A percentile compares a stretch with the other conserved stretches of the same genome.
These are phyloP conservation scores for Syncerus caffer DNA, from an alignment of 2,797 vertebrate species.

Conservation along the genomic window DNA sequence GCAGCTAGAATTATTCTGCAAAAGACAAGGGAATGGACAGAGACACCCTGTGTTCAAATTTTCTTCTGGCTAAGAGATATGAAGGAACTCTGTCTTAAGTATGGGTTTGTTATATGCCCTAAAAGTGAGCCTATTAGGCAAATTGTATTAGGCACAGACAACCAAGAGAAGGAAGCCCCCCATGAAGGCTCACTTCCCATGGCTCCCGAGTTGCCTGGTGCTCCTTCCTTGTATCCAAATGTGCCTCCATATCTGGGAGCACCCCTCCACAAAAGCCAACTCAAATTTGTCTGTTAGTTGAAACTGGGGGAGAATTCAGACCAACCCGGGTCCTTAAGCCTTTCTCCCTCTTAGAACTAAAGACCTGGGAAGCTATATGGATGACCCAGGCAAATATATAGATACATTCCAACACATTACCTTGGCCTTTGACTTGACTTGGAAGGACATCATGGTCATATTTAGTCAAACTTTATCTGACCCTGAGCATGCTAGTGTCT, in stretches of 20 bases:
- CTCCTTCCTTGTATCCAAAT: not conserved
- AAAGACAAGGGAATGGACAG: not conserved
- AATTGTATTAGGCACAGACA: not conserved
- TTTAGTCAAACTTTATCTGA: not conserved
- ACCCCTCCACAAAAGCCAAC: not conserved
- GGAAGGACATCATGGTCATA: not conserved
- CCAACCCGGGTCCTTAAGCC: not conserved
- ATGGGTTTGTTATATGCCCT: not conserved
- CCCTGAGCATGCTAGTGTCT: not conserved
- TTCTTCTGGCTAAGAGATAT: not conserved
- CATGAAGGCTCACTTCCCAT: not conserved
- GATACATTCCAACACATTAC: not conserved
- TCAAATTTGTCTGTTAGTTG: not conserved
- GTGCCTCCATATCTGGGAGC: not conserved
- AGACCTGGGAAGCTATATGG: not conserved
- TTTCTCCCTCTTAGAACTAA: not conserved
- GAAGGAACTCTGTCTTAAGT: not conserved
- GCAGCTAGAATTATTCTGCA: not conserved
- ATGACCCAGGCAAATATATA: not conserved
- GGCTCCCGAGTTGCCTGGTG: not conserved
- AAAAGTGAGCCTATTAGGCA: not conserved
- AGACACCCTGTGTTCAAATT: not conserved
- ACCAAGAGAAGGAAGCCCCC: not conserved
- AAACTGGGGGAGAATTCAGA: not conserved
- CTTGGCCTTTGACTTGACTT: not conserved